phyloP scores from a whole-genome alignment of 2,888 invertebrate genomes.

The Drosophila dives region DNA sequence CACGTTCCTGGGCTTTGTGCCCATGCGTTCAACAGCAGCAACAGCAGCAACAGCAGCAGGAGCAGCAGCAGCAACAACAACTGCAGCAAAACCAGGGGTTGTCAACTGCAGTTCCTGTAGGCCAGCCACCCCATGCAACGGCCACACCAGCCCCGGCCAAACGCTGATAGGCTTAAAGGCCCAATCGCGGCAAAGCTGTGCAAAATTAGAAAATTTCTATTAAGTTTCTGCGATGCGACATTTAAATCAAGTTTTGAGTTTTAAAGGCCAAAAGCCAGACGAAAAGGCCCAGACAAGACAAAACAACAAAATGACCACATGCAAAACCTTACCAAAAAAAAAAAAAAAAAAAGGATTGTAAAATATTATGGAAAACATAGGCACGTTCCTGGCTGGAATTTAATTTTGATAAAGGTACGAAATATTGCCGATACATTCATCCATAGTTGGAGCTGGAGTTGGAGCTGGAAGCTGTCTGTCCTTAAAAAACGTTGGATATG shows the following conservation, averaged over 20 bases:
- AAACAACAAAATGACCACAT: slow-evolving; percentile 9
- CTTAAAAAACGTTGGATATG: neutral
- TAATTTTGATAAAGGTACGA: slow-evolving; percentile 80
- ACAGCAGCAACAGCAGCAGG: slow-evolving; percentile 17
- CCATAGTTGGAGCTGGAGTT: slow-evolving; percentile 25
- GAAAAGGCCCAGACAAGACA: slow-evolving; percentile 5
- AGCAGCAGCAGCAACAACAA: slow-evolving; percentile 11
- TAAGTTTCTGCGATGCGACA: slow-evolving; percentile 5
- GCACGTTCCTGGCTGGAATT: slow-evolving; percentile 67
- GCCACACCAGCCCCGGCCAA: neutral
- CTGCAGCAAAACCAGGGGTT: slow-evolving; percentile 45
- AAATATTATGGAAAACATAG: slow-evolving; percentile 47
- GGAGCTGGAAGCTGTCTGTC: slow-evolving; percentile 26
- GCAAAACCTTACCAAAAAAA: slow-evolving; percentile 8
- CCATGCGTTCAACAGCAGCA: slow-evolving; percentile 35
- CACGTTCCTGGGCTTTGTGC: slow-evolving; percentile 37
- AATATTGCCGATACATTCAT: slow-evolving; percentile 78
- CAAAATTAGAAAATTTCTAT: neutral
- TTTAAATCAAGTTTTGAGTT: neutral
- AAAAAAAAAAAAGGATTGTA: slow-evolving; percentile 17
- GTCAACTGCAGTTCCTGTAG: slow-evolving; percentile 50
- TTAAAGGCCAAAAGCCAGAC: slow-evolving; percentile 8
- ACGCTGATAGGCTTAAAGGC: slow-evolving; percentile 25
- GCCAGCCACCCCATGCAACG: slow-evolving; percentile 49
- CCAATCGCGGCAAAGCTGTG: neutral